A percentile compares a stretch with the other conserved stretches of the same genome.
phyloP scores from a whole-genome alignment of 1,140 invertebrate genomes.

The Drosophila bifasciata region DNA sequence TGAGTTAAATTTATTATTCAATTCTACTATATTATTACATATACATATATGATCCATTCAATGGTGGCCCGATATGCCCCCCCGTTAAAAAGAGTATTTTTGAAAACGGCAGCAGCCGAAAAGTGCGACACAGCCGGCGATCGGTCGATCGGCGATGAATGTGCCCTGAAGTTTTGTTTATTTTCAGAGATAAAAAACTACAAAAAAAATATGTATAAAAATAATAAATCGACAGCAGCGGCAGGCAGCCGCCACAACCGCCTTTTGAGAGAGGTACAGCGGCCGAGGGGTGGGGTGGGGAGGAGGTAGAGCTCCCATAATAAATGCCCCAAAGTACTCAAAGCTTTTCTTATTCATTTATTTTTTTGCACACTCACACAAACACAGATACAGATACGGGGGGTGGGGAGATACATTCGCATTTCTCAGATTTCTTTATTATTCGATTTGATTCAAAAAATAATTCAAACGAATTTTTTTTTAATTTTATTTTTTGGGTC shows the following conservation, averaged over 20 bases:
- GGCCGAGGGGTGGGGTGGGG: conserved; percentile 3
- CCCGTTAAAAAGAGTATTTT: conserved; percentile 31
- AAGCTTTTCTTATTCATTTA: conserved; percentile 63
- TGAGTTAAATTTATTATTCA: too few species aligned
- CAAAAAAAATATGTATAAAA: conserved; percentile 20
- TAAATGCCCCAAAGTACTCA: conserved; percentile 56
- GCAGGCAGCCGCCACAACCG: background rate
- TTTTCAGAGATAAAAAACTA: conserved; percentile 56
- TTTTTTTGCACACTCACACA: conserved; percentile 34
- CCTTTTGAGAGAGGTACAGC: conserved; percentile 16
- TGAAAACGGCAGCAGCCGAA: conserved; percentile 54
- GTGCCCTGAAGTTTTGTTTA: conserved; percentile 63
- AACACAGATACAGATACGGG: conserved; percentile 16
- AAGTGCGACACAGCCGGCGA: conserved; percentile 40
- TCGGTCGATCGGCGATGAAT: conserved; percentile 31
- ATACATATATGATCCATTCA: too few species aligned
- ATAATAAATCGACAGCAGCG: conserved; percentile 47
- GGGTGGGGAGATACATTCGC: conserved; percentile 1
- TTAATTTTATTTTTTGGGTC: background rate
- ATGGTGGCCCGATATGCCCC: too few species aligned
- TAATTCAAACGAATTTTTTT: conserved; percentile 36
- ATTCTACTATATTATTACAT: too few species aligned
- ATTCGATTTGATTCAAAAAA: conserved; percentile 56
- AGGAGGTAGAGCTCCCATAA: conserved; percentile 47
- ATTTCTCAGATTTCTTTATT: conserved; percentile 55